Evolutionary conservation across 2,797 vertebrate species (phyloP).

Genomic region (Hapalemur alaotrensis): DNA sequence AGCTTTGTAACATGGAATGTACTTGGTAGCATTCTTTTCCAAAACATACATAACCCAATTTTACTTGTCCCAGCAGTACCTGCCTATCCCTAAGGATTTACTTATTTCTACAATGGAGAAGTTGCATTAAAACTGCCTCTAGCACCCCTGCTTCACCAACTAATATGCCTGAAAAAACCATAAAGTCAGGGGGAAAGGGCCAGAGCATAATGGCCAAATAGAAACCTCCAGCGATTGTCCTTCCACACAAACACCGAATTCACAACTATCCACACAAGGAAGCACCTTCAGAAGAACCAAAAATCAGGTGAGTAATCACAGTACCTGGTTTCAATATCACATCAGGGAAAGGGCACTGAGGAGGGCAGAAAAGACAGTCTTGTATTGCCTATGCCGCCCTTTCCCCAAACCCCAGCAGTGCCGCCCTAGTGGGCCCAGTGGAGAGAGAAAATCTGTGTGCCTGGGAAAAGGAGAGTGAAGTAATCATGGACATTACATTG

Average conservation of each 20-base stretch:
- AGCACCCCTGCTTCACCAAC: neutral
- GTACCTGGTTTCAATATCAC: neutral
- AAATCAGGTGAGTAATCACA: neutral
- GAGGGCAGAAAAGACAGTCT: neutral
- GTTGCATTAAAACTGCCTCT: neutral
- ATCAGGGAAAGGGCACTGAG: neutral
- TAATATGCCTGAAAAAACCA: neutral
- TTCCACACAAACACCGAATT: neutral
- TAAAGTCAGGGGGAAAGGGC: neutral
- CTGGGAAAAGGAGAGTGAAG: neutral
- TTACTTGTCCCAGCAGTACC: neutral
- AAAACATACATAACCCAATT: neutral
- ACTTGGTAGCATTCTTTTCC: conserved; percentile 24
- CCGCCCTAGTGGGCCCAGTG: neutral
- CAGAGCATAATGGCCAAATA: neutral
- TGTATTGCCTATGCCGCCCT: neutral
- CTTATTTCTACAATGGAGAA: conserved; percentile 3
- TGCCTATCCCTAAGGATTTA: neutral
- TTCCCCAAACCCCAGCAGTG: neutral
- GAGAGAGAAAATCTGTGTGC: neutral
- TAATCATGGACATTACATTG: neutral
- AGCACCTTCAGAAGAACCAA: neutral
- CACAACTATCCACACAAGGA: neutral
- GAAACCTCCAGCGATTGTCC: neutral
- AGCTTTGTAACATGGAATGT: neutral